These are phyloP conservation scores for Scaptomyza caliginosa DNA, from an alignment of 2,888 invertebrate species.

Conservation along the genomic window DNA sequence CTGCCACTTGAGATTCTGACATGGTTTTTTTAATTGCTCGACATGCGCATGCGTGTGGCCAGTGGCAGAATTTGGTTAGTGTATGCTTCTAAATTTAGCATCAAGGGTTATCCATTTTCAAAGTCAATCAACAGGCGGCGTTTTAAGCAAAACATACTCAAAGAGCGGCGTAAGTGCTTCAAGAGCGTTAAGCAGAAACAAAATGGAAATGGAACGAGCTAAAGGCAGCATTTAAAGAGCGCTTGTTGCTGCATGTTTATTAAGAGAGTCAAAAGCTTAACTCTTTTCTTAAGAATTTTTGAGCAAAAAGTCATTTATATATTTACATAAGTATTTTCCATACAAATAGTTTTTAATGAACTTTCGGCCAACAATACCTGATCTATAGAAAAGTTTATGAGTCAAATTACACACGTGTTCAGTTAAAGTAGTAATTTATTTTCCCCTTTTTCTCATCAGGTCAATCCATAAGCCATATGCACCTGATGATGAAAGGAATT, in stretches of 20 bases:
- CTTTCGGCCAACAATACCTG: slow-evolving; percentile 10
- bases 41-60: slow-evolving; percentile 42
- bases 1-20: slow-evolving; percentile 43
- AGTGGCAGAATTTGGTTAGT: slow-evolving; percentile 10
- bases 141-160: no score
- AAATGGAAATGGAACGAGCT: slow-evolving; percentile 49
- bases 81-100: slow-evolving; percentile 39
- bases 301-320: not conserved
- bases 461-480: slow-evolving; percentile 14
- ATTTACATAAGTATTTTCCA: not conserved
- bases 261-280: slow-evolving; percentile 24
- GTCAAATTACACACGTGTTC: slow-evolving; percentile 29
- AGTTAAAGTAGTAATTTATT: not conserved
- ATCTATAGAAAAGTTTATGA: slow-evolving; percentile 8
- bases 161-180: slow-evolving; percentile 25
- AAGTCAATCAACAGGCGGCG: slow-evolving; percentile 42
- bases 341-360: not conserved
- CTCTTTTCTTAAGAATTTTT: slow-evolving; percentile 3
- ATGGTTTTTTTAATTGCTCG: slow-evolving; percentile 52
- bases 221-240: slow-evolving; percentile 11
- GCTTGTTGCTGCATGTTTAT: no score
- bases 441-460: slow-evolving; percentile 1
- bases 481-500: slow-evolving; percentile 25
- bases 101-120: slow-evolving; percentile 32
- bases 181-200: slow-evolving; percentile 36